These are phyloP conservation scores for Anhinga rufa DNA, from an alignment of 2,113 vertebrate species.

Conservation along the genomic window DNA sequence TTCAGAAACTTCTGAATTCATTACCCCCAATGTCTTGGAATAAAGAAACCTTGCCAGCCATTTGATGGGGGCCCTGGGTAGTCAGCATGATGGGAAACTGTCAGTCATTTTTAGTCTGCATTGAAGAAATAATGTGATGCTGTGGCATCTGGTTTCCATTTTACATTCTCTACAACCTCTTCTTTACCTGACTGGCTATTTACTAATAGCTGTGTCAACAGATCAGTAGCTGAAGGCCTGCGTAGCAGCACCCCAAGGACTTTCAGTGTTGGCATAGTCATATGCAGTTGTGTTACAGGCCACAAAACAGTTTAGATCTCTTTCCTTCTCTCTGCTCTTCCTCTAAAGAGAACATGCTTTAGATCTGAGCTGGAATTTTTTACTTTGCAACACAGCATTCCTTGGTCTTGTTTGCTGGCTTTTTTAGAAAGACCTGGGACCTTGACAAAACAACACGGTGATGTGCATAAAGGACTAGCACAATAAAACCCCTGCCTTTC, in stretches of 20 bases:
- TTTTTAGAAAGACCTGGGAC: background rate
- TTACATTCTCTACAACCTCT: background rate
- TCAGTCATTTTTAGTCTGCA: background rate
- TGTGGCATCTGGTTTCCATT: background rate
- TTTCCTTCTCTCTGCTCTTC: background rate
- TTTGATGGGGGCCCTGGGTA: background rate
- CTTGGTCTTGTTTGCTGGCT: background rate
- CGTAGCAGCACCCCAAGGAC: background rate
- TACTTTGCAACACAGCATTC: background rate
- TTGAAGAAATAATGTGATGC: background rate
- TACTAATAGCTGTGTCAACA: background rate
- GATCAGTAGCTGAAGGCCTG: background rate
- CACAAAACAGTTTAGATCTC: background rate
- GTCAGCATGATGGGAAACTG: background rate
- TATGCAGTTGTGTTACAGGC: background rate
- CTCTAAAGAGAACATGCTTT: background rate
- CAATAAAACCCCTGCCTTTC: background rate
- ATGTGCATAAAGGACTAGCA: background rate
- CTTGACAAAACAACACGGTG: background rate
- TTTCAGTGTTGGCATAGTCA: background rate
- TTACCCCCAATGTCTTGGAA: background rate
- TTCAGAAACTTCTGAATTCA: slow-evolving; percentile 54
- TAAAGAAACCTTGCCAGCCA: slow-evolving; percentile 12
- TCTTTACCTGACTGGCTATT: background rate
- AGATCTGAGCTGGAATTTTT: background rate